Evolutionary conservation across 2,888 invertebrate genomes (phyloP).

Genomic region (Platypus cylindrus): DNA sequence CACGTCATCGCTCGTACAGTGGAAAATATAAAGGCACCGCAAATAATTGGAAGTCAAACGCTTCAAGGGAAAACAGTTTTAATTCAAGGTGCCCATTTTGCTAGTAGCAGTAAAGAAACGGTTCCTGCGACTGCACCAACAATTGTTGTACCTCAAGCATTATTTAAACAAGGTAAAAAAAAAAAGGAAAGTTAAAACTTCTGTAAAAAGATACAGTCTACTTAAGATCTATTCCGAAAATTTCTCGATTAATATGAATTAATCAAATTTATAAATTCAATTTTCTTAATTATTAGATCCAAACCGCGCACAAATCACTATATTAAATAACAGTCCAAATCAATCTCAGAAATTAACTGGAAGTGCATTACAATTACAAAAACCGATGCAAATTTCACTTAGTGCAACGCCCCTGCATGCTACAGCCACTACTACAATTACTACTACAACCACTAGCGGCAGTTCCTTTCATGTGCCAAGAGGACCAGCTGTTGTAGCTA

Average conservation of each 20-base stretch:
- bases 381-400: conserved; percentile 33
- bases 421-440: conserved; percentile 26
- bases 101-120: conserved; percentile 27
- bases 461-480: conserved; percentile 36
- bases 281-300: too few relatives aligned
- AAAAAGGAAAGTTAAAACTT: too few relatives aligned
- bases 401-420: conserved; percentile 25
- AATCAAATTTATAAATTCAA: too few relatives aligned
- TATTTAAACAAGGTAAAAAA: conserved; percentile 39
- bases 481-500: conserved; percentile 64
- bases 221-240: too few relatives aligned
- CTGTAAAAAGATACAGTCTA: too few relatives aligned
- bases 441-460: conserved; percentile 27
- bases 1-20: conserved; percentile 39
- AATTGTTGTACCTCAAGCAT: conserved; percentile 38
- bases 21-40: conserved; percentile 29
- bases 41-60: conserved; percentile 31
- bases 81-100: conserved; percentile 27
- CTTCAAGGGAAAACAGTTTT: conserved; percentile 33
- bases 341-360: conserved; percentile 11
- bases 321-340: conserved; percentile 11
- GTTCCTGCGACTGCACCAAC: conserved; percentile 32
- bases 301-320: conserved; percentile 17
- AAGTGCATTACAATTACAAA: conserved; percentile 25
- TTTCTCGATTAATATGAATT: too few relatives aligned